Evolutionary conservation across 2,888 invertebrate genomes (phyloP).

Genomic region (Germaria angustata): DNA sequence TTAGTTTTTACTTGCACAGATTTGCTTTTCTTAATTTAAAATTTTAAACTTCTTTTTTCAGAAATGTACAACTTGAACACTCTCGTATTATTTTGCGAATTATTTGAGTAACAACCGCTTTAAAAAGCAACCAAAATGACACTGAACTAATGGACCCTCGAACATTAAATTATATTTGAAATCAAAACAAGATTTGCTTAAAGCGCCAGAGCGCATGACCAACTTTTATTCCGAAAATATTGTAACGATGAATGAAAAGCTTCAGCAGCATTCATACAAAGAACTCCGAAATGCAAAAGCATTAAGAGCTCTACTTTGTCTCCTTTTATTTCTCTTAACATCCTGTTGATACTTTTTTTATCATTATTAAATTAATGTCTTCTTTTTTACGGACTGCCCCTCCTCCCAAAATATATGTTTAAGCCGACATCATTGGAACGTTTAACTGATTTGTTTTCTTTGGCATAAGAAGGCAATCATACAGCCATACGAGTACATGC

Average conservation of each 20-base stretch:
- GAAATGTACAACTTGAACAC: neutral
- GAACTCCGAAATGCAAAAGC: conserved; percentile 22
- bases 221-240: conserved; percentile 23
- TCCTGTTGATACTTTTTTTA: conserved; percentile 62
- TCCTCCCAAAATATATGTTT: conserved; percentile 6
- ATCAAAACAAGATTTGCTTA: conserved; percentile 27
- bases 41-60: neutral
- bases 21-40: neutral
- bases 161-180: conserved; percentile 49
- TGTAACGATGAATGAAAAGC: conserved; percentile 60
- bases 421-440: conserved; percentile 5
- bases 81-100: conserved; percentile 31
- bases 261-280: no score
- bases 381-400: conserved; percentile 17
- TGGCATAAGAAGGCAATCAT: neutral
- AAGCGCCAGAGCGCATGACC: conserved; percentile 28
- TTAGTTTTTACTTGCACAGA: neutral
- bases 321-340: conserved; percentile 53
- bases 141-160: conserved; percentile 50
- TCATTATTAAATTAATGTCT: conserved; percentile 1
- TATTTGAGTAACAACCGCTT: conserved; percentile 39
- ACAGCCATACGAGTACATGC: no score
- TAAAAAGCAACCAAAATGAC: conserved; percentile 41
- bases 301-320: neutral
- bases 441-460: conserved; percentile 8